Conservation (phyloP, 30 jellyfish, hydroid and myxozoan genomes). For the Catostylus mosaicus region DNA sequence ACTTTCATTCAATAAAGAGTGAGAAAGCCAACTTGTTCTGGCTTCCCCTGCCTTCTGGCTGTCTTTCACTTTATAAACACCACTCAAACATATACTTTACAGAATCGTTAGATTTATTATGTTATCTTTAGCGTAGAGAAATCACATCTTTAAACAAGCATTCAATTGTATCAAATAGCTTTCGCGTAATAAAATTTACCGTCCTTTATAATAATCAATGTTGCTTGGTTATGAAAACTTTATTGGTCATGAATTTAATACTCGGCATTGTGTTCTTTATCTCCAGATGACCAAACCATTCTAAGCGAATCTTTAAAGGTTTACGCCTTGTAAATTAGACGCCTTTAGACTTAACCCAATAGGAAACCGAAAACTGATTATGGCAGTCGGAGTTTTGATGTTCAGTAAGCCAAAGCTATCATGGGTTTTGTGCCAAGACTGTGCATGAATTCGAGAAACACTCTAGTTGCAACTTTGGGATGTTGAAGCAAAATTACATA, state of each 20-base stretch:
- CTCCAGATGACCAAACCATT: background rate
- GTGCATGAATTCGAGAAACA: too few species aligned
- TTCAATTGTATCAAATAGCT: background rate
- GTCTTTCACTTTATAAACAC: too few species aligned
- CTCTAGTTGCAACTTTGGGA: too few species aligned
- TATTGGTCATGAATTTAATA: background rate
- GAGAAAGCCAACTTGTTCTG: too few species aligned
- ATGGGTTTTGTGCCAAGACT: too few species aligned
- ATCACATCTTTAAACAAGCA: background rate
- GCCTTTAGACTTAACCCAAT: background rate
- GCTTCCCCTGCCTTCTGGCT: too few species aligned
- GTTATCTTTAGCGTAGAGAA: background rate
- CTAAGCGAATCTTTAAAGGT: background rate
- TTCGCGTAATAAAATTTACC: background rate
- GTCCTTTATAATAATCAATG: background rate
- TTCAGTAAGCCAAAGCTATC: too few species aligned
- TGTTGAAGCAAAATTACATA: too few species aligned
- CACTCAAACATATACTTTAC: too few species aligned
- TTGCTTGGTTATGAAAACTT: background rate
- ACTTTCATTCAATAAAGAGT: too few species aligned
- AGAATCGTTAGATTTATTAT: too few species aligned
- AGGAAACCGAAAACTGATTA: background rate
- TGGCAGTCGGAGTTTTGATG: too few species aligned
- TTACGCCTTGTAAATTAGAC: background rate
- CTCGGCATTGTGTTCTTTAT: background rate